Conservation (phyloP, 2,888 invertebrate species). For the Nebria brevicollis region DNA sequence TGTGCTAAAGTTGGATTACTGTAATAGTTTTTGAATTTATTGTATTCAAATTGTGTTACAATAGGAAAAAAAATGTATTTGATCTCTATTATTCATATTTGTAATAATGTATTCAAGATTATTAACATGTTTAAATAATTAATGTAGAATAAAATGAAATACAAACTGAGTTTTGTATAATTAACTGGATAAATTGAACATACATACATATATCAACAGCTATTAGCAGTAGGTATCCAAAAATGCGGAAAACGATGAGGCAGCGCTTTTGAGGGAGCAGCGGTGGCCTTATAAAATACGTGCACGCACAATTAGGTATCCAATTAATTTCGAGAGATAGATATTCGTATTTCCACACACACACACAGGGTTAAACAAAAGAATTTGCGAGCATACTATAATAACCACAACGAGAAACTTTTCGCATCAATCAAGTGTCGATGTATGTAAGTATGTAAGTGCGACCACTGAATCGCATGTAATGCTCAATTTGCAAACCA, state of each 20-base stretch:
- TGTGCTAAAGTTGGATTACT: no score
- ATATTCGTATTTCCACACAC: not conserved
- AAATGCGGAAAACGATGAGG: not conserved
- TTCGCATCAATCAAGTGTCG: conserved; percentile 42
- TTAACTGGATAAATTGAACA: not conserved
- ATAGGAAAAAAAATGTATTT: no score
- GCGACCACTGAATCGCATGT: conserved; percentile 2
- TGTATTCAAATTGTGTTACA: no score
- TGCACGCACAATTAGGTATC: conserved; percentile 31
- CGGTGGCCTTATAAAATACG: not conserved
- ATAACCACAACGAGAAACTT: conserved; percentile 14
- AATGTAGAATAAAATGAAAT: not conserved
- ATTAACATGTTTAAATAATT: no score
- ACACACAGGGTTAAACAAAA: conserved; percentile 5
- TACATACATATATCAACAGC: not conserved
- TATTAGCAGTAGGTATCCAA: not conserved
- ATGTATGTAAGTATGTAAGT: conserved; percentile 19
- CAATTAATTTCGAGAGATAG: conserved; percentile 20
- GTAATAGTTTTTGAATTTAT: no score
- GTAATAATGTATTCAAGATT: no score
- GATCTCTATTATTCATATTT: no score
- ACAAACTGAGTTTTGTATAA: not conserved
- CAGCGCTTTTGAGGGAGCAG: not conserved
- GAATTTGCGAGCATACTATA: conserved; percentile 18
- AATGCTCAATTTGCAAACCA: conserved; percentile 38